phyloP scores from a whole-genome alignment of 2,797 vertebrate genomes.

The Varecia variegata region DNA sequence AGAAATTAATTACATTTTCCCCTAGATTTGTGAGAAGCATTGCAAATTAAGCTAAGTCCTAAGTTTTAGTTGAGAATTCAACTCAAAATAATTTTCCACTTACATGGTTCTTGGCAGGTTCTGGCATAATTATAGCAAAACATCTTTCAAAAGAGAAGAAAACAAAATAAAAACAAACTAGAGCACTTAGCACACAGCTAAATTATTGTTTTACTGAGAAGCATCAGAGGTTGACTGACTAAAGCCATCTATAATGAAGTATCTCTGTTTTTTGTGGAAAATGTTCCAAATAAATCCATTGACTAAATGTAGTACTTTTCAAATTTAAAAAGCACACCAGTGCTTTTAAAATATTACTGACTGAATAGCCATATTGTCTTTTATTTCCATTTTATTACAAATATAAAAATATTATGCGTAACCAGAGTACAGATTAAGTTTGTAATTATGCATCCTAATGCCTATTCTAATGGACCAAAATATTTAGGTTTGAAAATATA shows the following conservation, averaged over 20 bases:
- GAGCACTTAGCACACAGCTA: neutral
- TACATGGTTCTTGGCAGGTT: neutral
- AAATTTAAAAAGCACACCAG: neutral
- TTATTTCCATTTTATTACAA: neutral
- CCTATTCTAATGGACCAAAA: neutral
- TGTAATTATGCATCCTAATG: neutral
- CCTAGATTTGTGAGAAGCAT: neutral
- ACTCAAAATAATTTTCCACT: neutral
- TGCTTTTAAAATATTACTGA: neutral
- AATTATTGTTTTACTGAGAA: neutral
- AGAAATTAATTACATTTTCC: neutral
- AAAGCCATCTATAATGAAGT: neutral
- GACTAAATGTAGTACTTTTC: neutral
- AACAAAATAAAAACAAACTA: constrained; percentile 30
- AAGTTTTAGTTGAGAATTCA: neutral
- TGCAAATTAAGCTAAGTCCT: neutral
- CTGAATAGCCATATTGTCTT: neutral
- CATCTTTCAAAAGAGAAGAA: neutral
- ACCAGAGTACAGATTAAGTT: neutral
- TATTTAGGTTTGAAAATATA: neutral
- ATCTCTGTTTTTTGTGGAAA: neutral
- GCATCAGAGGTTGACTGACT: neutral
- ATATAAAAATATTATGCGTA: neutral
- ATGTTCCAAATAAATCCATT: neutral
- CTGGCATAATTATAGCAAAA: neutral